Base-by-base conservation (phyloP, 2,888 invertebrate genomes). In the Plagiodera versicolora region DNA sequence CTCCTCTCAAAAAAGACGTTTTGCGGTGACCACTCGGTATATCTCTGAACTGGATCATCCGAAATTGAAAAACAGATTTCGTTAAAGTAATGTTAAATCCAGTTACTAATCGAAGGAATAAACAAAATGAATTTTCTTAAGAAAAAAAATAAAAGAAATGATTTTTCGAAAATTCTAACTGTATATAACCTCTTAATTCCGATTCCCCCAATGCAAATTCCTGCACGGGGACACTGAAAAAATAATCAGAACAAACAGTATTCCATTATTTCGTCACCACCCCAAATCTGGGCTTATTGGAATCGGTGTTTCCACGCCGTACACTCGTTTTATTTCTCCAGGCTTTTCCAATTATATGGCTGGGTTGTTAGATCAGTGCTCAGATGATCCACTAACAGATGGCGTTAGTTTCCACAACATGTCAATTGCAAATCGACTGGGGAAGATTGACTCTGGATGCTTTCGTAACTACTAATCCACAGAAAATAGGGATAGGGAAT, bases 281-380 rank as follows among this genome's bases (percentile, higher is more conserved):
- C 61, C n/a, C 61, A 63, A 64, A 63, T 66, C 61, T 66, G 65
- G 74, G 75, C 76, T 77, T 76, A 76, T 77, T 75, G 75, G 75
- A 76, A 74, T 68, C 68, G 69, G 71, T 74, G 74, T 75, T 74
- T 74, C 74, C 74, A 6, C 73, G 74, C 74, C 71, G 72, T 67
- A 68, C 70, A 73, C 70, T 74, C 74, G 74, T 74, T 75, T 75
- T 74, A 75, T 75, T 76, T 75, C 75, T 70, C 69, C 72, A 68
- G 75, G 76, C 75, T 77, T 77, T 75, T 77, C 76, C 76, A 77
- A 77, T 77, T 77, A 77, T 75, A 72, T 72, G 71, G 70, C 70
- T 72, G 75, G 75, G 72, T 75, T 75, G 75, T 75, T 75, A 75
- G 71, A 68, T 69, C 71, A 62, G 58, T 60, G 68, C 62, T 65